These are phyloP conservation scores for Drosophila ercepeae DNA, from an alignment of 1,140 invertebrate genomes.

Conservation along the genomic window DNA sequence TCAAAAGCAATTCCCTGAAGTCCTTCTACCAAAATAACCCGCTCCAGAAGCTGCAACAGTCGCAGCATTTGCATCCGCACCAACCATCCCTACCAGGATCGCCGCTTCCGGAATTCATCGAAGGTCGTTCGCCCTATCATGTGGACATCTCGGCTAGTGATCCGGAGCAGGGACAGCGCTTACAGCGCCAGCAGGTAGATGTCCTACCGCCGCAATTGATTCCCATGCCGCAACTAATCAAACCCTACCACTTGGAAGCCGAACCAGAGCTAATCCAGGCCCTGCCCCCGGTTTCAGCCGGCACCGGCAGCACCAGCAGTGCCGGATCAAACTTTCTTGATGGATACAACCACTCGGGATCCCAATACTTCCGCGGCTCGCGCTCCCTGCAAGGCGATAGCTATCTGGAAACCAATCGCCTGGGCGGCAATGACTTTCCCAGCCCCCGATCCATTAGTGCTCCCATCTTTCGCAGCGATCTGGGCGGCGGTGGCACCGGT, in stretches of 20 bases:
- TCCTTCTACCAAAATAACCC: slow-evolving; percentile 54
- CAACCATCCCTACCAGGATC: slow-evolving; percentile 6
- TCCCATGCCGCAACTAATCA: slow-evolving; percentile 76
- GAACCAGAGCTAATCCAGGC: slow-evolving; percentile 78
- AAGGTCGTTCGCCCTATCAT: slow-evolving; percentile 85
- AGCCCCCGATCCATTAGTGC: slow-evolving; percentile 54
- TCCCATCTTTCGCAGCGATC: slow-evolving; percentile 56
- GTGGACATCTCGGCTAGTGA: slow-evolving; percentile 84
- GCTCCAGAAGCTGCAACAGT: slow-evolving; percentile 25
- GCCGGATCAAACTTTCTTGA: slow-evolving; percentile 61
- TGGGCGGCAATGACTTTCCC: slow-evolving; percentile 11
- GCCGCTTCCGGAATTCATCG: slow-evolving; percentile 84
- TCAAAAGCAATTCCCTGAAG: slow-evolving; percentile 38
- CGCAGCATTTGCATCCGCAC: slow-evolving; percentile 27
- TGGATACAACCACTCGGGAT: slow-evolving; percentile 49
- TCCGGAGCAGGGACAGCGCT: slow-evolving; percentile 55
- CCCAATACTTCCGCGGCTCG: slow-evolving; percentile 71
- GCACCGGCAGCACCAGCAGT: slow-evolving; percentile 22
- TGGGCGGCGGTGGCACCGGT: slow-evolving; percentile 29
- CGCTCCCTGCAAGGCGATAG: slow-evolving; percentile 68
- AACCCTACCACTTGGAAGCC: slow-evolving; percentile 75
- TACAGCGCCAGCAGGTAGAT: slow-evolving; percentile 79
- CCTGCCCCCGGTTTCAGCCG: slow-evolving; percentile 54
- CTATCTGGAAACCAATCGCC: slow-evolving; percentile 70
- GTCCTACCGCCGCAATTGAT: slow-evolving; percentile 73